Evolutionary conservation across 2,888 invertebrate species (phyloP).

Genomic region (Noctua janthe): DNA sequence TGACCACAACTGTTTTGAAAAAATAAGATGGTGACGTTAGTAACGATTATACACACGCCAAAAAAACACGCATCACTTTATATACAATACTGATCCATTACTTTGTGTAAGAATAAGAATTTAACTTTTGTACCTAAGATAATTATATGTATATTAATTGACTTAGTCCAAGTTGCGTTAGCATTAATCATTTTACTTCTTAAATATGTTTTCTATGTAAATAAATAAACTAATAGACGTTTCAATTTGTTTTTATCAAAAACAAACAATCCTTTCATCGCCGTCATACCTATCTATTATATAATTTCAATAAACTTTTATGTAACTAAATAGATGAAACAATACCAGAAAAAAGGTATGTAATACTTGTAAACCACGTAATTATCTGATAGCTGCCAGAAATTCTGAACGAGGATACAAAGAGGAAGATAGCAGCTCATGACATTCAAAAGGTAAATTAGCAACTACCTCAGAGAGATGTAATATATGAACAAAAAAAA

Average conservation of each 20-base stretch:
- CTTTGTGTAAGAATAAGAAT: slow-evolving; percentile 15
- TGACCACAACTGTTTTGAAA: not conserved
- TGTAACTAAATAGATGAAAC: not conserved
- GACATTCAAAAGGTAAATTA: not conserved
- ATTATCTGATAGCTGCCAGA: not conserved
- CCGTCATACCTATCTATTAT: not conserved
- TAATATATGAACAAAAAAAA: not conserved
- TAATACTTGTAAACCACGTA: not conserved
- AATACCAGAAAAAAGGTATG: not conserved
- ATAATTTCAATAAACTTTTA: not conserved
- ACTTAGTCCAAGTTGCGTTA: slow-evolving; percentile 35
- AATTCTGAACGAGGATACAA: not conserved
- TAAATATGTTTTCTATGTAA: slow-evolving; percentile 49
- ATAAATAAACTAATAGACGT: slow-evolving; percentile 36
- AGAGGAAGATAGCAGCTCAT: not conserved
- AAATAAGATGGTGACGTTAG: not conserved
- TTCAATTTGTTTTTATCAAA: slow-evolving; percentile 10
- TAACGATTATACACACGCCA: not conserved
- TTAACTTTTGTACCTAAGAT: slow-evolving; percentile 38
- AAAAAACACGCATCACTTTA: not conserved
- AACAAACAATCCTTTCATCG: not conserved
- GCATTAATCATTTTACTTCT: slow-evolving; percentile 20
- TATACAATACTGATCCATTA: not conserved
- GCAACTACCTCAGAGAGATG: not conserved
- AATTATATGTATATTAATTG: slow-evolving; percentile 6